Evolutionary conservation across 2,113 vertebrate genomes (phyloP).

Genomic region (Limnothrissa miodon): DNA sequence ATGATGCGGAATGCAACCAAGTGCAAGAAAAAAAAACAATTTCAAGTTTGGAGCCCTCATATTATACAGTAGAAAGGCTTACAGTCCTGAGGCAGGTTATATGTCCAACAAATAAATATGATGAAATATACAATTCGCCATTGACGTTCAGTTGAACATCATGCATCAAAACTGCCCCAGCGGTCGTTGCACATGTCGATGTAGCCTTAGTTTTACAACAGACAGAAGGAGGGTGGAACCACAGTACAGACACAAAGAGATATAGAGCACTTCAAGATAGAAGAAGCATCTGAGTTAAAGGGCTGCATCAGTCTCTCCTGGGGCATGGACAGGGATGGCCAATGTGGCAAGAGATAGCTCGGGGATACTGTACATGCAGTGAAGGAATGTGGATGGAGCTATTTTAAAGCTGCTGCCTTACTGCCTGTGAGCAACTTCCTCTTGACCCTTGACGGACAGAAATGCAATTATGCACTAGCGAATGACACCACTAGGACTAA

Average conservation of each 20-base stretch:
- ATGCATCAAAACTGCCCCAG: neutral
- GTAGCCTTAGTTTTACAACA: neutral
- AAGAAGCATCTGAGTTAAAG: neutral
- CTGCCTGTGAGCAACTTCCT: neutral
- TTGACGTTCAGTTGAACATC: neutral
- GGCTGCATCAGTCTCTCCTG: neutral
- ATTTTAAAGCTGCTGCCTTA: conserved; percentile 5
- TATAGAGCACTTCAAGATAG: neutral
- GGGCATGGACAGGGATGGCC: neutral
- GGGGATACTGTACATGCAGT: neutral
- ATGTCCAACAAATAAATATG: conserved; percentile 8
- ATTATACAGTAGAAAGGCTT: neutral
- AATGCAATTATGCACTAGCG: neutral
- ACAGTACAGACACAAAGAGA: neutral
- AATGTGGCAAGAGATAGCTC: neutral
- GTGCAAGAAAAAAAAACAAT: neutral
- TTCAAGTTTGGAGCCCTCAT: conserved; percentile 1
- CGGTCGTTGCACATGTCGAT: neutral
- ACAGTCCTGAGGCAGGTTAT: neutral
- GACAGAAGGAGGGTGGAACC: neutral
- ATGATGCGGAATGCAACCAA: conserved; percentile 2
- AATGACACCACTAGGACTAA: neutral
- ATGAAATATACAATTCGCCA: conserved; percentile 11
- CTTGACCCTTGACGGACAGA: neutral
- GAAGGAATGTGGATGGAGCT: conserved; percentile 13